Evolutionary conservation across 1,140 invertebrate species (phyloP), one percentile per base, ranked within the genome.

Genomic region (Drosophila fuyamai): DNA sequence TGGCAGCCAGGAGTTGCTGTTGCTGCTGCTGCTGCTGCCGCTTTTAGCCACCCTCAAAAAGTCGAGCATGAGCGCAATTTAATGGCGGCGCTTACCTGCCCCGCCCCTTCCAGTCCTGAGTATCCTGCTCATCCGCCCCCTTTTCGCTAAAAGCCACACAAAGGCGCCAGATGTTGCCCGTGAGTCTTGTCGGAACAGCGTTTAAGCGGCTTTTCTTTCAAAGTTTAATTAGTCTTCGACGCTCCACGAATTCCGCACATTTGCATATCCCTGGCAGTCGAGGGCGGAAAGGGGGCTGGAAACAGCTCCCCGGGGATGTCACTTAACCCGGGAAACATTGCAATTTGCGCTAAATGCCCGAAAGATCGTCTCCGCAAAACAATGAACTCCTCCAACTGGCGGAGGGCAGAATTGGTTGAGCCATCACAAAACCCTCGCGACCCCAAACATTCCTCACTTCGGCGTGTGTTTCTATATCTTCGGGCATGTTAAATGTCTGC

Each of bases 211-310:
- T 84, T 84, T 85, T 72, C 85, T 81, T 68, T 84, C 60, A 84
- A 90, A 84, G 57, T 89, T 89, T 89, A 89, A 89, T 89, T 89
- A 84, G 85, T 88, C 79, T 78, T 70, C 59, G 41, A 48, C 47
- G 72, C 75, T 61, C 62, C 40, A 48, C 43, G 76, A 58, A 70
- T 56, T 47, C 78, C 58, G 38, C 44, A 58, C 73, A 86, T 90
- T 89, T 89, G 80, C 84, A 89, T 89, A 84, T 76, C 50, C 79
- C 16, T 43, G 55, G 43, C 29, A 35, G 27, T 43, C 12, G 29
- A 6, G 35, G 47, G n/a, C 40, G 12, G 5, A 1, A 18, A 23
- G 35, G n/a, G 18, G 27, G 10, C 6, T 12, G 1, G 4, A 8
- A 23, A 66, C 29, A n/a, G 47, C 40, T 77, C 75, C 83, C 75